Evolutionary conservation across 2,888 invertebrate species (phyloP).

Genomic region (Tenthredo livida): DNA sequence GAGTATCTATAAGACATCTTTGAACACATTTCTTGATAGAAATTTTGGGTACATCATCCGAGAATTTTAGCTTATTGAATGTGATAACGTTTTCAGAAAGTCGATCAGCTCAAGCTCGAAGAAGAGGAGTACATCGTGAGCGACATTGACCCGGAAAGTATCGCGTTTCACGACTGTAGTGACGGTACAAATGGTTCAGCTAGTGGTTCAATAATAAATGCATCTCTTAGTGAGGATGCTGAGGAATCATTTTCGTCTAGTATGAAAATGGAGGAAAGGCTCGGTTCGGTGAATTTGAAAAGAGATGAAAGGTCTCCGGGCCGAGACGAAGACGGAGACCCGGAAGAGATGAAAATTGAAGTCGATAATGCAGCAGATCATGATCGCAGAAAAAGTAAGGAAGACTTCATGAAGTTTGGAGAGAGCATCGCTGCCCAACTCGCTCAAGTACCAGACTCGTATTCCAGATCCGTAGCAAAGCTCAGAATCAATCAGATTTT

Average conservation of each 20-base stretch:
- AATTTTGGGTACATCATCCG: not conserved
- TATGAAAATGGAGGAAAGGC: slow-evolving; percentile 59
- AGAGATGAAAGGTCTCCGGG: slow-evolving; percentile 8
- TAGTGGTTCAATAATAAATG: slow-evolving; percentile 64
- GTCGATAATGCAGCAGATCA: not conserved
- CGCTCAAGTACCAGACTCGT: slow-evolving; percentile 69
- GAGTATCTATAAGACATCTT: not conserved
- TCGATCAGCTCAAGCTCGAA: slow-evolving; percentile 61
- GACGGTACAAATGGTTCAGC: slow-evolving; percentile 68
- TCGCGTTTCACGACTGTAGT: slow-evolving; percentile 66
- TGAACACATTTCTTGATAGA: not conserved
- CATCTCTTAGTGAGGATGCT: slow-evolving; percentile 66
- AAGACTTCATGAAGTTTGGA: slow-evolving; percentile 68
- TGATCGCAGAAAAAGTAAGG: slow-evolving; percentile 64
- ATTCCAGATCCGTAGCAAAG: slow-evolving; percentile 70
- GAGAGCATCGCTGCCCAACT: slow-evolving; percentile 70
- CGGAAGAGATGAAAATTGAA: slow-evolving; percentile 1
- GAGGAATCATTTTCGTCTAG: slow-evolving; percentile 67
- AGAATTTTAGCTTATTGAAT: not conserved
- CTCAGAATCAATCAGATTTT: slow-evolving; percentile 70
- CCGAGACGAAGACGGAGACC: not conserved
- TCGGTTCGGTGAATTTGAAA: not conserved
- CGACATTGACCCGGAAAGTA: slow-evolving; percentile 70
- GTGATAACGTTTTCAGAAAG: slow-evolving; percentile 58
- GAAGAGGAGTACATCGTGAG: slow-evolving; percentile 71